phyloP scores from a whole-genome alignment of 1,140 invertebrate species.

The Thaumatotibia leucotreta region DNA sequence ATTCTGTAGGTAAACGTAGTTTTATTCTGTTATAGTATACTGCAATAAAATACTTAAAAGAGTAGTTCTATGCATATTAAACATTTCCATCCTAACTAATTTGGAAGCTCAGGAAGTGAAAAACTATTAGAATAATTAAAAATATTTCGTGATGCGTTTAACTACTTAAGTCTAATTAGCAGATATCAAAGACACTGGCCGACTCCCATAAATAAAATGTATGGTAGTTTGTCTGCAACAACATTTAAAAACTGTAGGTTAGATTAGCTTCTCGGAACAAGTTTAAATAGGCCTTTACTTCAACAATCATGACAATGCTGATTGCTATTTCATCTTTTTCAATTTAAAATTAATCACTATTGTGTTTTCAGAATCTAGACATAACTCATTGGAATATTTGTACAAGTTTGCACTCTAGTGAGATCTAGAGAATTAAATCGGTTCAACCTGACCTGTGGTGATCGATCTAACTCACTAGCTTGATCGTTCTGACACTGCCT shows the following conservation, averaged over 20 bases:
- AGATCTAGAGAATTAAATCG: too few relatives aligned
- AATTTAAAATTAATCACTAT: not conserved
- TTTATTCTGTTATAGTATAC: not conserved
- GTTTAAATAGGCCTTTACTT: not conserved
- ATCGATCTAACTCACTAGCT: too few relatives aligned
- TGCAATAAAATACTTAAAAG: not conserved
- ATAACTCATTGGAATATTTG: too few relatives aligned
- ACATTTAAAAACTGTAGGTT: not conserved
- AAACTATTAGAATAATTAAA: slow-evolving; percentile 2
- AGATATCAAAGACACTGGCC: slow-evolving; percentile 2
- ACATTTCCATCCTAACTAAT: not conserved
- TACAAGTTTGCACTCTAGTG: too few relatives aligned
- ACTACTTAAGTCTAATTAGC: slow-evolving; percentile 17
- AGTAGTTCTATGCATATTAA: not conserved
- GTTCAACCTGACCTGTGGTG: too few relatives aligned
- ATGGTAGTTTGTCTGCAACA: not conserved
- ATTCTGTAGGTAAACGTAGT: not conserved
- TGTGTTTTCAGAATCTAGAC: too few relatives aligned
- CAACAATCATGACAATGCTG: not conserved
- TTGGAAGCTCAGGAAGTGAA: not conserved
- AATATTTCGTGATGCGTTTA: slow-evolving; percentile 14
- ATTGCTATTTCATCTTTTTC: not conserved
- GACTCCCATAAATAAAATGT: not conserved
- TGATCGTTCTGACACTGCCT: too few relatives aligned
- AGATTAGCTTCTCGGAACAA: not conserved